These are phyloP conservation scores for Camelus bactrianus DNA, from an alignment of 2,113 vertebrate genomes.

Conservation along the genomic window DNA sequence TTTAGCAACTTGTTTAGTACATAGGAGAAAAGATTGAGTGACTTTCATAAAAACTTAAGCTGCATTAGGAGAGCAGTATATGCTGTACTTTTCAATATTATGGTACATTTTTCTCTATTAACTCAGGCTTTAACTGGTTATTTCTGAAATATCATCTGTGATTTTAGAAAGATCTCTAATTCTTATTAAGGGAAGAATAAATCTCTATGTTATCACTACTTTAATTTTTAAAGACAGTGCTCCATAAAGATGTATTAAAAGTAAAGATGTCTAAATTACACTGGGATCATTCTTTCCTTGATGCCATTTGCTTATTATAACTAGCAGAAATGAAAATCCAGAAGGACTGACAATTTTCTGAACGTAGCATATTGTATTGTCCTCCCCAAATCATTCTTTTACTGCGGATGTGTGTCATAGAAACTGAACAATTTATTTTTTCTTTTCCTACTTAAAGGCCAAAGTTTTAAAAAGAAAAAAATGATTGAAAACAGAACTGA, in stretches of 20 bases:
- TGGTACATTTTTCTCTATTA: neutral
- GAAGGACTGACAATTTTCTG: neutral
- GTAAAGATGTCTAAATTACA: neutral
- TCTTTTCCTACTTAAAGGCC: neutral
- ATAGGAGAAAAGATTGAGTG: neutral
- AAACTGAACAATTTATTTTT: neutral
- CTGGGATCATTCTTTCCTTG: neutral
- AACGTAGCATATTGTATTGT: neutral
- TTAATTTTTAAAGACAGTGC: constrained; percentile 6
- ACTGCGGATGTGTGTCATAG: neutral
- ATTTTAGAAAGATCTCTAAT: neutral
- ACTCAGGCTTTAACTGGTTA: neutral
- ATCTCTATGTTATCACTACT: neutral
- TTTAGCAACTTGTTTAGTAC: neutral
- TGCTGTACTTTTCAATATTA: neutral
- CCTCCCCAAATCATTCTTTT: neutral
- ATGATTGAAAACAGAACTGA: neutral
- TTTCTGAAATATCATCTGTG: neutral
- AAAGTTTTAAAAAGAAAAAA: neutral
- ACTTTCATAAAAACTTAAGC: neutral
- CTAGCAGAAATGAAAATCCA: neutral
- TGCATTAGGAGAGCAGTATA: neutral
- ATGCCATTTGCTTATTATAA: neutral
- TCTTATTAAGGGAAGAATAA: neutral
- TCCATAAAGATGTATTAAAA: constrained; percentile 25